Percentiles rank a stretch among this genome's conserved stretches.
Evolutionary conservation across 2,888 invertebrate genomes (phyloP).

Genomic region (Catocala nupta): DNA sequence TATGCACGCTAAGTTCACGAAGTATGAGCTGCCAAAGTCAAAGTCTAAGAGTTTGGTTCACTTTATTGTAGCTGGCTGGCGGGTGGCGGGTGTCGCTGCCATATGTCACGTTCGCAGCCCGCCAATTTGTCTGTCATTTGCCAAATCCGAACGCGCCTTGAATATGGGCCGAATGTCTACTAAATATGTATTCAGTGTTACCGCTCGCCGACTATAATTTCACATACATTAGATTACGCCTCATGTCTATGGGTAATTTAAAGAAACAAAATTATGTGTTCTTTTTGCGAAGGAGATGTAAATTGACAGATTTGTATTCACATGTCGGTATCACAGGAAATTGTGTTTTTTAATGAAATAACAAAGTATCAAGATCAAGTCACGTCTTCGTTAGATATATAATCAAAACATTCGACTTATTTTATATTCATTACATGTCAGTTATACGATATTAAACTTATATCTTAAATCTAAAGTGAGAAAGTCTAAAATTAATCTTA

Average conservation of each 20-base stretch:
- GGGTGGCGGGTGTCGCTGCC: conserved; percentile 62
- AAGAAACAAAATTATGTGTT: conserved; percentile 27
- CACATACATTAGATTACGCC: conserved; percentile 48
- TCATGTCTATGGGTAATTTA: conserved; percentile 43
- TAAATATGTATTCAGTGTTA: conserved; percentile 54
- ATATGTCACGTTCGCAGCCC: conserved; percentile 73
- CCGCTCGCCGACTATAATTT: conserved; percentile 50
- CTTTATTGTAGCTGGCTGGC: conserved; percentile 51
- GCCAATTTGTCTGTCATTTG: conserved; percentile 80
- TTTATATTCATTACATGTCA: conserved; percentile 16
- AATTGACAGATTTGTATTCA: conserved; percentile 54
- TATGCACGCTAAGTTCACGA: conserved; percentile 32
- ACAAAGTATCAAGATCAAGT: conserved; percentile 42
- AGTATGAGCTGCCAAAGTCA: conserved; percentile 49
- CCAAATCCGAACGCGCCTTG: conserved; percentile 73
- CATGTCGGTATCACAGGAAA: conserved; percentile 38
- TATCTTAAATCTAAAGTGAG: too few species aligned
- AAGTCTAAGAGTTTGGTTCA: conserved; percentile 50
- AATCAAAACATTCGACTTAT: conserved; percentile 35
- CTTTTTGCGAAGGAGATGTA: conserved; percentile 32
- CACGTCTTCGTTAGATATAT: conserved; percentile 39
- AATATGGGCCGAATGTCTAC: conserved; percentile 61
- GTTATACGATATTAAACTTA: too few species aligned
- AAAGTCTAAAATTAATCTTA: too few species aligned
- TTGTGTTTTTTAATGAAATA: conserved; percentile 49